These are phyloP conservation scores for Allophyes oxyacanthae DNA, from an alignment of 2,888 invertebrate genomes.

Conservation along the genomic window DNA sequence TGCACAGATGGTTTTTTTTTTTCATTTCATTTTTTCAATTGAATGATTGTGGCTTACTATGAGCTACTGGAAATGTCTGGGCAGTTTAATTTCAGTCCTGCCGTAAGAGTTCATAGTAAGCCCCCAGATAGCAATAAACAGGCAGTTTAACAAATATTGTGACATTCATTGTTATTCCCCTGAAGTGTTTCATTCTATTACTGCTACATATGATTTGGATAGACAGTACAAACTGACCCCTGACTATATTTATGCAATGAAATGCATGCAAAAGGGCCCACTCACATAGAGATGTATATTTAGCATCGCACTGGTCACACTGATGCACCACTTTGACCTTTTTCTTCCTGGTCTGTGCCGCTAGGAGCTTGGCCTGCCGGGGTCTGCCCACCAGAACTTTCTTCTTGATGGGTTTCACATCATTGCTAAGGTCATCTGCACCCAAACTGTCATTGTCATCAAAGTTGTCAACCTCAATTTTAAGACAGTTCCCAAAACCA, in stretches of 20 bases:
- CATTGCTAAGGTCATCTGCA: slow-evolving; percentile 62
- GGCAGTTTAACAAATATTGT: too few species aligned
- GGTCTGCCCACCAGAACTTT: slow-evolving; percentile 48
- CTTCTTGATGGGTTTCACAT: slow-evolving; percentile 52
- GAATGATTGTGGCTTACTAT: too few species aligned
- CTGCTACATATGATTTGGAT: too few species aligned
- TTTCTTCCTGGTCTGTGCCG: slow-evolving; percentile 56
- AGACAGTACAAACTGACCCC: neutral
- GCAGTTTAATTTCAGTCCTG: too few species aligned
- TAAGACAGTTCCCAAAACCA: slow-evolving; percentile 62
- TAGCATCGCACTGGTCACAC: slow-evolving; percentile 81
- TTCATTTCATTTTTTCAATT: too few species aligned
- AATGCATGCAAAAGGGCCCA: slow-evolving; percentile 14
- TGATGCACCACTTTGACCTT: slow-evolving; percentile 70
- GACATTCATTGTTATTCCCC: too few species aligned
- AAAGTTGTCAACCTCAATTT: slow-evolving; percentile 66
- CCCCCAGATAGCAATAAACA: too few species aligned
- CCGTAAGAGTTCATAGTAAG: too few species aligned
- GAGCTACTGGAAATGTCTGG: too few species aligned
- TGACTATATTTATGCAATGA: too few species aligned
- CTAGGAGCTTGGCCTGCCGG: slow-evolving; percentile 54
- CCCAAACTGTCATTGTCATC: slow-evolving; percentile 65
- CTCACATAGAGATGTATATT: slow-evolving; percentile 78
- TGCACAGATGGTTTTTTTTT: too few species aligned
- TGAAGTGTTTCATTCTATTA: too few species aligned